Percentiles rank a stretch among this genome's conserved stretches.
Conservation (phyloP, 2,113 vertebrate species). For the Erythrolamprus reginae region DNA sequence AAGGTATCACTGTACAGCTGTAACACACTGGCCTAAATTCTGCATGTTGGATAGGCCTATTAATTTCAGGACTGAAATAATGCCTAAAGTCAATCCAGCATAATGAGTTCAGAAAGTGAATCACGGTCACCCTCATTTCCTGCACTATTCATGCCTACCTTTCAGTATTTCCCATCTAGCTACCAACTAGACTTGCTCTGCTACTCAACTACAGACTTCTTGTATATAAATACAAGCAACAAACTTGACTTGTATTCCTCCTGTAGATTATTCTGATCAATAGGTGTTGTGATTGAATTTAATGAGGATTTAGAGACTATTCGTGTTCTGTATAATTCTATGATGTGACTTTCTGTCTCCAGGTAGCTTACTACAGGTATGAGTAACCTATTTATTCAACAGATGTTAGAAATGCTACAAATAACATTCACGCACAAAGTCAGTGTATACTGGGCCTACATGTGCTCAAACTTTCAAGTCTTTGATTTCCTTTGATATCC, state of each 20-base stretch:
- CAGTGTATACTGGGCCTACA: not conserved
- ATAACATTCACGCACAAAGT: not conserved
- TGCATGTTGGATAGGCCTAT: not conserved
- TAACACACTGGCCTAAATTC: constrained; percentile 3
- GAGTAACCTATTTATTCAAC: not conserved
- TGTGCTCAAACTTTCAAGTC: not conserved
- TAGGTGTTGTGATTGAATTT: not conserved
- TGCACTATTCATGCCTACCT: constrained; percentile 35
- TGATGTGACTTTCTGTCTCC: not conserved
- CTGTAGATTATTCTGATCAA: constrained; percentile 32
- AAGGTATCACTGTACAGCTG: no score
- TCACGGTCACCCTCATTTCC: constrained; percentile 28
- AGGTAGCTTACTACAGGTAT: accelerated
- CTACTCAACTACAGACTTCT: constrained; percentile 42
- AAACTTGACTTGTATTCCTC: constrained; percentile 43
- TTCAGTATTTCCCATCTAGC: constrained; percentile 29
- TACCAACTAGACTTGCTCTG: constrained; percentile 42
- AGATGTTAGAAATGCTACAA: not conserved
- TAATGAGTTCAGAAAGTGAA: constrained; percentile 20
- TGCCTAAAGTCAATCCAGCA: constrained; percentile 1
- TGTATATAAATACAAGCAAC: constrained; percentile 45
- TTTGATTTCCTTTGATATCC: not conserved
- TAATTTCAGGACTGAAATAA: not conserved
- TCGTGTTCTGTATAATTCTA: not conserved
- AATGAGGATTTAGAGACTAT: not conserved